These are phyloP conservation scores for Calephelis perditalis DNA, from an alignment of 2,888 invertebrate species.

Conservation along the genomic window DNA sequence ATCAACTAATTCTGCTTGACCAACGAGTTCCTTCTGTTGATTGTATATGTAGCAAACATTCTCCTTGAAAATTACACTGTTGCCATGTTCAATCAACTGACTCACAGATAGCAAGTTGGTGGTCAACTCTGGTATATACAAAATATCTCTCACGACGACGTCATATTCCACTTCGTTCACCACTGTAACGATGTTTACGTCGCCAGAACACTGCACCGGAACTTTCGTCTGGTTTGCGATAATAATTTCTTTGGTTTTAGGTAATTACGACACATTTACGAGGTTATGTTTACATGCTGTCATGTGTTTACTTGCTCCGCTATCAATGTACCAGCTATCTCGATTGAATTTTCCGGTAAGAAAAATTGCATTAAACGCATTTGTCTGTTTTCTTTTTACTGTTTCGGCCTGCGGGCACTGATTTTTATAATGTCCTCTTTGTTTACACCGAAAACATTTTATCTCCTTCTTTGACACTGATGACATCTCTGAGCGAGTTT, in stretches of 20 bases:
- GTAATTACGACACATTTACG: constrained; percentile 22
- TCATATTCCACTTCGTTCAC: constrained; percentile 14
- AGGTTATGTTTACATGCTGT: constrained; percentile 28
- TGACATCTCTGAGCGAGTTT: background rate
- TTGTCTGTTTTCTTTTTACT: constrained; percentile 3
- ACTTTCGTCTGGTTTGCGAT: constrained; percentile 30
- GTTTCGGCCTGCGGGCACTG: constrained; percentile 5
- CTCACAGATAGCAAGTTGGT: constrained; percentile 29
- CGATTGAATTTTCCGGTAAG: constrained; percentile 11
- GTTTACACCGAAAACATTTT: constrained; percentile 16
- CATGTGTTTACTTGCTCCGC: constrained; percentile 29
- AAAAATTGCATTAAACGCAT: constrained; percentile 15
- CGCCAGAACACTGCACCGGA: constrained; percentile 27
- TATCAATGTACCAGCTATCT: constrained; percentile 26
- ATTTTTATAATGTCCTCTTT: constrained; percentile 17
- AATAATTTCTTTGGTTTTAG: constrained; percentile 28
- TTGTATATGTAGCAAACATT: constrained; percentile 25
- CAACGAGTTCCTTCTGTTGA: constrained; percentile 20
- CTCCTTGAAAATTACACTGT: constrained; percentile 22
- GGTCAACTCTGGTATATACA: constrained; percentile 25
- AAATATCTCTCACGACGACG: constrained; percentile 21
- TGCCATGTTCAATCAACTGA: constrained; percentile 26
- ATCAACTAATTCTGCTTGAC: constrained; percentile 19
- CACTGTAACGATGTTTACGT: constrained; percentile 19
- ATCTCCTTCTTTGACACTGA: background rate